Percentiles rank a stretch among this genome's conserved stretches.
These are phyloP conservation scores for Drymodes brunneopygia DNA, from an alignment of 2,113 vertebrate genomes.

Conservation along the genomic window DNA sequence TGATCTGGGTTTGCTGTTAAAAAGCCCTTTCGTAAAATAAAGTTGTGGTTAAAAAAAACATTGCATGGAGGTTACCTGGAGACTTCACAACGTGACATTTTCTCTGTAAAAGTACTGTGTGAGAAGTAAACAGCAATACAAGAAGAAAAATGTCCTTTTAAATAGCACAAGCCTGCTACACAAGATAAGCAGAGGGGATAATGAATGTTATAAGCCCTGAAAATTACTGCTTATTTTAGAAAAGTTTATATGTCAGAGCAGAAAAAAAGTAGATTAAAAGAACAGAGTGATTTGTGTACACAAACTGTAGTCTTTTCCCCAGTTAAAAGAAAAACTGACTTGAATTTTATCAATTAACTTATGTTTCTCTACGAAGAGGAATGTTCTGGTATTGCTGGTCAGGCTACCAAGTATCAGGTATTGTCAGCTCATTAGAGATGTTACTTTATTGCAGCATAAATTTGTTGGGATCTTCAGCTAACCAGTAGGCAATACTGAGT, in stretches of 20 bases:
- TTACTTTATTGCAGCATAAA: not conserved
- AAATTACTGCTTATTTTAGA: slow-evolving; percentile 61
- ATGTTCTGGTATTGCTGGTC: not conserved
- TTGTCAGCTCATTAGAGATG: not conserved
- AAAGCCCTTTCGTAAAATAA: slow-evolving; percentile 49
- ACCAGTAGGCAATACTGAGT: not conserved
- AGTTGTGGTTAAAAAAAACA: slow-evolving; percentile 23
- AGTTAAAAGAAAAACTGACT: not conserved
- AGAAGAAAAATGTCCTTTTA: slow-evolving; percentile 60
- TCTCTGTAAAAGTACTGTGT: slow-evolving; percentile 52
- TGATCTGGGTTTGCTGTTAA: slow-evolving; percentile 36
- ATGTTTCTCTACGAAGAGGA: not conserved
- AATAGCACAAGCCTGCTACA: slow-evolving; percentile 19
- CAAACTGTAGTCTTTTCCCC: not conserved
- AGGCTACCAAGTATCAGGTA: not conserved
- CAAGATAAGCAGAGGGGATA: slow-evolving; percentile 62
- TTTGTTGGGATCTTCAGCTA: not conserved
- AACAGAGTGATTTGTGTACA: not conserved
- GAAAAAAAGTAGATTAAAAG: slow-evolving; percentile 37
- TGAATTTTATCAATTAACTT: not conserved
- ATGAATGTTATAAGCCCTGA: slow-evolving; percentile 61
- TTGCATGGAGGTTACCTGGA: slow-evolving; percentile 47
- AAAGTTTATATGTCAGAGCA: slow-evolving; percentile 50
- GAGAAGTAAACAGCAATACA: slow-evolving; percentile 62
- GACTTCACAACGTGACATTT: slow-evolving; percentile 62